Evolutionary conservation across 2,113 vertebrate species (phyloP), one percentile per base, ranked within the genome.

Genomic region (Ceuthmochares aereus): DNA sequence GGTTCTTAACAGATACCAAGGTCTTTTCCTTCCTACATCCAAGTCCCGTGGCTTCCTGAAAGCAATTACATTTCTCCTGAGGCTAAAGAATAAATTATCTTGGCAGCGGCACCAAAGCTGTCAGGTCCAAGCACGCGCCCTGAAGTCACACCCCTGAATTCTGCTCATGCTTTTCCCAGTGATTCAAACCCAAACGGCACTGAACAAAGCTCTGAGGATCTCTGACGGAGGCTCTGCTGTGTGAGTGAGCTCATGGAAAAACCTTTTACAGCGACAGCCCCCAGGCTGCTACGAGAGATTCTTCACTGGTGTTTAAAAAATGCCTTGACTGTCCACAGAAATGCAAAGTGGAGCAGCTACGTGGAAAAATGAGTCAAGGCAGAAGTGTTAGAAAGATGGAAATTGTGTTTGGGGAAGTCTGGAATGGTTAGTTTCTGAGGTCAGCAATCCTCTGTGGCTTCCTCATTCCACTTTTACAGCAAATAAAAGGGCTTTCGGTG

Each of bases 121-220:
- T 5, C 79, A 26, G 82, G 52, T 29, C 64, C 85, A 34, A 36
- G 76, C 79, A 16, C 10, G 11, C 45, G 7, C 66, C 54, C 76
- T 4, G 47, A 16, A 64, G 77, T 23, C 93, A 43, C 95, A 27
- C 84, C 87, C 83, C 74, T 25, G 66, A 82, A 91, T 97, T 97
- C 95, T 96, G 88, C 72, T 56, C 67, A 74, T 96, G 94, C 67
- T 90, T 96, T 59, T 58, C 79, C 10, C 25, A 0, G 36, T 96
- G 96, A 96, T 93, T 96, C 95, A 97, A 91, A 15, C 59, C n/a
- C 67, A 15, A 66, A 52, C 1, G 2, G 14, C 32, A 3, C 14
- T 0, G 42, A 45, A 9, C 16, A 22, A 47, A 84, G 25, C 58
- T 55, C 78, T 6, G 47, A 91, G 62, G 54, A 40, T 76, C 95